phyloP scores from a whole-genome alignment of 1,140 invertebrate species.

The Venturia canescens region DNA sequence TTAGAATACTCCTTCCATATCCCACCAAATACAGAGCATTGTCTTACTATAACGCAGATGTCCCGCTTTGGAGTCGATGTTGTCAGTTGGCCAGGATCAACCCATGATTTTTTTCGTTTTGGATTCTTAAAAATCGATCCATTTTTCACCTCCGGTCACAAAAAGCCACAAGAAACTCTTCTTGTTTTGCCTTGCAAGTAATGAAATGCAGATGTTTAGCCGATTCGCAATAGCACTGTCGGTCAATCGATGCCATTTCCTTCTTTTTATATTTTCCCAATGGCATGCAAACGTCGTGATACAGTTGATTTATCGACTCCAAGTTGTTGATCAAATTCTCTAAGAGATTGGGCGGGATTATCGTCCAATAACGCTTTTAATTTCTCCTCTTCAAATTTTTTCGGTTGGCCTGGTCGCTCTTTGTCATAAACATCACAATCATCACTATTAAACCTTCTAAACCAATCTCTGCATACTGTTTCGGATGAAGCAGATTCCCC shows the following conservation, averaged over 20 bases:
- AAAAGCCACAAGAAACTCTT: slow-evolving; percentile 33
- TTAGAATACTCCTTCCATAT: slow-evolving; percentile 59
- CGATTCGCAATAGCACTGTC: background rate
- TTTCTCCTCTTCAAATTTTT: slow-evolving; percentile 61
- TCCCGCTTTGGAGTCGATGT: slow-evolving; percentile 44
- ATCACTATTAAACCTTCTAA: slow-evolving; percentile 54
- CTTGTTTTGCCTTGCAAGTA: slow-evolving; percentile 20
- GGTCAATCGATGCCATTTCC: slow-evolving; percentile 46
- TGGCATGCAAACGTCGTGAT: slow-evolving; percentile 51
- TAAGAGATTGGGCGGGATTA: slow-evolving; percentile 56
- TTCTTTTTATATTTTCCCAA: slow-evolving; percentile 61
- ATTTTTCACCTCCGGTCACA: slow-evolving; percentile 53
- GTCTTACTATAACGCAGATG: slow-evolving; percentile 33
- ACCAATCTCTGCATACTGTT: slow-evolving; percentile 50
- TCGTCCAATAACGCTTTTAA: slow-evolving; percentile 54
- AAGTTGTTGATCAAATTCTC: slow-evolving; percentile 50
- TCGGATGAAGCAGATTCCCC: no score
- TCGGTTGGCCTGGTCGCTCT: slow-evolving; percentile 37
- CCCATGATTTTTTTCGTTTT: slow-evolving; percentile 56
- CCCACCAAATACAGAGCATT: slow-evolving; percentile 54
- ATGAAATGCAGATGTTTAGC: background rate
- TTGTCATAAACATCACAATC: slow-evolving; percentile 44
- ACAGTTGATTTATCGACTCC: slow-evolving; percentile 51
- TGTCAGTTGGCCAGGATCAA: slow-evolving; percentile 42
- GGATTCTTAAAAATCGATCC: slow-evolving; percentile 57